Percentiles rank a stretch among this genome's conserved stretches.
These are phyloP conservation scores for Pinna nobilis DNA, from an alignment of 1,140 invertebrate genomes.

Conservation along the genomic window DNA sequence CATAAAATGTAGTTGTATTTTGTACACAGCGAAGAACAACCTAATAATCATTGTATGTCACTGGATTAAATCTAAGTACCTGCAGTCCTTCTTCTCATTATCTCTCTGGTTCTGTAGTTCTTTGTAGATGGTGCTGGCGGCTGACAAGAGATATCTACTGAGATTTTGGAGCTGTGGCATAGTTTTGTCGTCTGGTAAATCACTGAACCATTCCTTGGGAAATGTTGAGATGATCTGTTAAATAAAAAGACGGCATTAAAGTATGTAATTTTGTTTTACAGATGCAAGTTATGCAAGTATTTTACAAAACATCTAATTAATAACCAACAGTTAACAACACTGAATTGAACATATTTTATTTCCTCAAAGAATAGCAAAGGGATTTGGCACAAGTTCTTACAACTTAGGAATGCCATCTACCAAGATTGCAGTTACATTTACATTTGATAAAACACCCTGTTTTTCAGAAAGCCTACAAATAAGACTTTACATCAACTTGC, in stretches of 20 bases:
- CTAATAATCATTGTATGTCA: too few species aligned
- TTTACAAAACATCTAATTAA: background rate
- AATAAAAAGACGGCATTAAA: background rate
- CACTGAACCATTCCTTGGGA: conserved; percentile 73
- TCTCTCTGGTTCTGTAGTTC: conserved; percentile 13
- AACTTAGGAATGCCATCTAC: too few species aligned
- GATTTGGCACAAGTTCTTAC: too few species aligned
- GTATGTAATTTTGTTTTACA: background rate
- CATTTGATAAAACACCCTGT: too few species aligned
- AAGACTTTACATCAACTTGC: too few species aligned
- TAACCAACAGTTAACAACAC: too few species aligned
- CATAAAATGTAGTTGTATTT: too few species aligned
- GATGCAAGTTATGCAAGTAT: background rate
- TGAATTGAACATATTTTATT: too few species aligned
- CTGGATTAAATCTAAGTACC: conserved; percentile 3
- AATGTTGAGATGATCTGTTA: conserved; percentile 71
- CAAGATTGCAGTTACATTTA: too few species aligned
- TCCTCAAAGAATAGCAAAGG: too few species aligned
- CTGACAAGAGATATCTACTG: conserved; percentile 69
- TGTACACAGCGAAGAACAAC: too few species aligned
- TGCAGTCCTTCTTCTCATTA: conserved; percentile 35
- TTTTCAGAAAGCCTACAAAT: too few species aligned
- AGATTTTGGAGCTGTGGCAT: conserved; percentile 73
- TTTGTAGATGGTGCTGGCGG: conserved; percentile 47
- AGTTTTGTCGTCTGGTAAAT: conserved; percentile 65